Evolutionary conservation across 2,888 invertebrate genomes (phyloP).

Genomic region (Drosophila greeni): DNA sequence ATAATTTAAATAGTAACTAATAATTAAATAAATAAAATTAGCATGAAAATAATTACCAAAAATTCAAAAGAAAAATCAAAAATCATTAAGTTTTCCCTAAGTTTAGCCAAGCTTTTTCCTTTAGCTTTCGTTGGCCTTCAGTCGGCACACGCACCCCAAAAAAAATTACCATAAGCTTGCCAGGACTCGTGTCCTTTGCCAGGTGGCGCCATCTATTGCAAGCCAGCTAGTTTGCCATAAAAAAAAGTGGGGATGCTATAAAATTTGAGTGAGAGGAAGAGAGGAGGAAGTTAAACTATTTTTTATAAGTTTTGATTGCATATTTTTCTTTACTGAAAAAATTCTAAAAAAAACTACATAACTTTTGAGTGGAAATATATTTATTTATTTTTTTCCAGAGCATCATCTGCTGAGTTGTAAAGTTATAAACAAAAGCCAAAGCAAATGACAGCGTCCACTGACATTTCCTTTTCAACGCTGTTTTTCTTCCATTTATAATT

Average conservation of each 20-base stretch:
- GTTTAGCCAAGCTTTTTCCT: neutral
- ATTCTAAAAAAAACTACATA: neutral
- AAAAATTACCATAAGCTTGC: slow-evolving; percentile 6
- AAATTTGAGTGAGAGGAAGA: neutral
- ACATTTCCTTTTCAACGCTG: slow-evolving; percentile 20
- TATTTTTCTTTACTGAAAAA: neutral
- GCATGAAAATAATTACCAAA: too few species aligned
- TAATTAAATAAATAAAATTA: neutral
- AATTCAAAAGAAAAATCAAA: neutral
- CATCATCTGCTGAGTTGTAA: slow-evolving; percentile 25
- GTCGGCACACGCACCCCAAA: slow-evolving; percentile 8
- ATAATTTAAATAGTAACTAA: neutral
- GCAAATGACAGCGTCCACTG: slow-evolving; percentile 32
- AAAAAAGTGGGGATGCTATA: slow-evolving; percentile 1
- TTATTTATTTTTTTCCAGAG: neutral
- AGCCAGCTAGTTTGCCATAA: slow-evolving; percentile 40
- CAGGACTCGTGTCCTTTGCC: slow-evolving; percentile 6
- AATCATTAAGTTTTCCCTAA: neutral
- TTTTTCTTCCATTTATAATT: slow-evolving; percentile 54
- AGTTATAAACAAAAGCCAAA: slow-evolving; percentile 12
- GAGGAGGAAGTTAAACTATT: slow-evolving; percentile 7
- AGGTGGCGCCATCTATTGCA: slow-evolving; percentile 50
- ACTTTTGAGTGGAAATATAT: slow-evolving; percentile 2
- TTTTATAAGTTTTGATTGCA: slow-evolving; percentile 4
- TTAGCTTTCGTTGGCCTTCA: slow-evolving; percentile 22